phyloP scores from a whole-genome alignment of 2,888 invertebrate genomes.

The Drosophila paucipuncta region DNA sequence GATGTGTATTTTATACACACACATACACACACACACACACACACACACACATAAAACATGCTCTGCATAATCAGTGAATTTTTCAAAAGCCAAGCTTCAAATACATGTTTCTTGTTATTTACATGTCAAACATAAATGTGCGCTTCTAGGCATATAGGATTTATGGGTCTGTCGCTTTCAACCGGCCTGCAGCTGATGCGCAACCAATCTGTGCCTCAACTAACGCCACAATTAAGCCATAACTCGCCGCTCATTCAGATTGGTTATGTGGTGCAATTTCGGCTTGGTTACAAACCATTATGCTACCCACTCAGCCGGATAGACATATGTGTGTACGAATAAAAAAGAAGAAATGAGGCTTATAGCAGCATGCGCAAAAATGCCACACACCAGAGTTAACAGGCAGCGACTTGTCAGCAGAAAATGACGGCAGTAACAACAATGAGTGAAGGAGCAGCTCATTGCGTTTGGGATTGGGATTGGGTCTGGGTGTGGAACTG shows the following conservation, averaged over 20 bases:
- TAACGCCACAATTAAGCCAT: constrained; percentile 69
- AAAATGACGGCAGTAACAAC: constrained; percentile 27
- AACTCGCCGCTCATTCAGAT: constrained; percentile 52
- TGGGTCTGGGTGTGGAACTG: constrained; percentile 3
- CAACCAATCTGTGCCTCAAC: constrained; percentile 5
- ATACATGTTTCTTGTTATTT: neutral
- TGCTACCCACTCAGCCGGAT: constrained; percentile 39
- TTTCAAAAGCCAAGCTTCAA: neutral
- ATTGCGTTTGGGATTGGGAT: neutral
- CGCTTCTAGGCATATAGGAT: neutral
- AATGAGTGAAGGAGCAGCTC: neutral
- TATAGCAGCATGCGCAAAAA: constrained; percentile 57
- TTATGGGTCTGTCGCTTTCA: neutral
- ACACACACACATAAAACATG: neutral
- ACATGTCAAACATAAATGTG: constrained; percentile 8
- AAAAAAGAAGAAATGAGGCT: constrained; percentile 59
- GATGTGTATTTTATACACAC: neutral
- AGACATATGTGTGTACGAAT: constrained; percentile 9
- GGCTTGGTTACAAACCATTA: constrained; percentile 72
- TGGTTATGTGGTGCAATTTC: constrained; percentile 52
- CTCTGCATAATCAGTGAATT: neutral
- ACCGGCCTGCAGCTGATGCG: neutral
- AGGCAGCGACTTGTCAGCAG: constrained; percentile 50
- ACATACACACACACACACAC: neutral
- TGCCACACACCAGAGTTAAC: constrained; percentile 55